Percentiles rank a stretch among this genome's conserved stretches.
phyloP scores from a whole-genome alignment of 2,797 vertebrate species.

The Lemur catta region DNA sequence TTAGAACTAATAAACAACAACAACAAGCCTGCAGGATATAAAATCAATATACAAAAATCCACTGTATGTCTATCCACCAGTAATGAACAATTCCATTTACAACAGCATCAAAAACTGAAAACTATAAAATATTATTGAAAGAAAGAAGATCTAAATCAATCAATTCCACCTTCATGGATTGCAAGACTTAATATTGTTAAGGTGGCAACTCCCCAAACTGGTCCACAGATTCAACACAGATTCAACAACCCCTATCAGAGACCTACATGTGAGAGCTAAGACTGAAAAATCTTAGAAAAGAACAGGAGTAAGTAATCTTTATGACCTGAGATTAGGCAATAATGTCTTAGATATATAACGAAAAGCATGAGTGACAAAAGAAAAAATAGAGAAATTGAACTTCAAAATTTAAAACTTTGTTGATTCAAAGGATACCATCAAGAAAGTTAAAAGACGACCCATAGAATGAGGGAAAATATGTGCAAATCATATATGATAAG shows the following conservation, averaged over 20 bases:
- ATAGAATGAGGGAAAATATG: background rate
- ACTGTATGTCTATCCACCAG: background rate
- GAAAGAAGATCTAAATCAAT: background rate
- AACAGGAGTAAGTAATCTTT: background rate
- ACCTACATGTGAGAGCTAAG: background rate
- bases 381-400: background rate
- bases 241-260: background rate
- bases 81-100: background rate
- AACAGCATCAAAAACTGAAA: background rate
- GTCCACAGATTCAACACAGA: background rate
- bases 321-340: background rate
- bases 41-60: background rate
- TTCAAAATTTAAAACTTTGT: background rate
- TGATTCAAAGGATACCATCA: background rate
- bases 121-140: background rate
- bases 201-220: background rate
- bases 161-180: background rate
- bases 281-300: background rate
- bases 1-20: background rate
- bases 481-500: background rate
- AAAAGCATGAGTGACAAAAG: background rate
- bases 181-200: background rate
- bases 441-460: background rate
- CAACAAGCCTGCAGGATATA: background rate
- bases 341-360: background rate